Base-by-base conservation (phyloP, 2,797 vertebrate species). In the Pseudomugil gertrudae region DNA sequence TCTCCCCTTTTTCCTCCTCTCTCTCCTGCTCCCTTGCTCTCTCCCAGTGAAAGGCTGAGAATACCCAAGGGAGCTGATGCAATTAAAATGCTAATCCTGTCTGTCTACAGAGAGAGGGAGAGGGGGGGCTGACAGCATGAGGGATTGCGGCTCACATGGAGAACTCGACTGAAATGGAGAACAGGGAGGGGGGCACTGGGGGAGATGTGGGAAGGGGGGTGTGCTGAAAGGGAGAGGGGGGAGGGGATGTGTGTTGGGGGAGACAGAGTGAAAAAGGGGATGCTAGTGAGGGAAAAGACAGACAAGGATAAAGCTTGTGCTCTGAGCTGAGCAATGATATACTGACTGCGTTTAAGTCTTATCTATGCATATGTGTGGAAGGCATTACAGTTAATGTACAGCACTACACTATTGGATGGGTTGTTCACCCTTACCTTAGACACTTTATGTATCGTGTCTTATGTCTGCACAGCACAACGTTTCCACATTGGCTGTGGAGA, bases 81-180 rank as follows among this genome's bases (percentile, higher is more conserved):
- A 95, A 95, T 95, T 95, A 95, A 95, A 95, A 95, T 95, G 94
- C 94, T 95, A 95, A 95, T 95, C 94, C 94, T 94, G 94, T 94
- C 93, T 94, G 93, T 95, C 94, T 93, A 94, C 93, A 92, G 94
- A 93, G 93, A 92, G 93, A 90, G 92, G 87, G 87, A 90, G 88
- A 79, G 89, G 91, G 92, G 91, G 92, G 93, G 91, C 94, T 95
- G 94, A 95, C 94, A 94, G 94, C 92, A 94, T 94, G 94, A 94
- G 93, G 94, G 93, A 94, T 94, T 94, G 93, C 93, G 90, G 93
- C 93, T 94, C 93, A 94, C 93, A 94, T 93, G 91, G 92, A 93
- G 93, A 93, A 93, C 93, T 94, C 93, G 90, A 94, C 93, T 94
- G 92, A 94, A 94, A 94, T 93, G 93, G 94, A 94, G 92, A 94